Evolutionary conservation across 2,797 vertebrate genomes (phyloP).

Genomic region (Rhadinocentrus ornatus): DNA sequence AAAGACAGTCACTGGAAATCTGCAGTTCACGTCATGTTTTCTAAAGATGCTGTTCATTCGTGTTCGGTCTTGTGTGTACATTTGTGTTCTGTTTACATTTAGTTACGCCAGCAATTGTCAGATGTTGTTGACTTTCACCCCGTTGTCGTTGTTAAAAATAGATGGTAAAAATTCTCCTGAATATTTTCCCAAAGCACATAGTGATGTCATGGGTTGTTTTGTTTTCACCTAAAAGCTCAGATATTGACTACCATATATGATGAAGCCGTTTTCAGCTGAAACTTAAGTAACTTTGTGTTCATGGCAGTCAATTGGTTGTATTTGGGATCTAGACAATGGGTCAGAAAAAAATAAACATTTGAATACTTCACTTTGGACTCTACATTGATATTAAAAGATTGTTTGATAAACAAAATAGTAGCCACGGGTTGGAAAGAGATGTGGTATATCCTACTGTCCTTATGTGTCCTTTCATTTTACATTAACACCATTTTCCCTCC

Average conservation of each 20-base stretch:
- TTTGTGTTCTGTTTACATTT: constrained; percentile 12
- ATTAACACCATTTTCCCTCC: constrained; percentile 7
- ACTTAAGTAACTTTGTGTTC: neutral
- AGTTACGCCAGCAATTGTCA: neutral
- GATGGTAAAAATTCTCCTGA: neutral
- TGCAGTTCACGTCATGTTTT: neutral
- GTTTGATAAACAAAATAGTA: neutral
- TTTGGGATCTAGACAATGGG: neutral
- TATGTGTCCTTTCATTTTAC: neutral
- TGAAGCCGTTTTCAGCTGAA: neutral
- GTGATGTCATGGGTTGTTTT: neutral
- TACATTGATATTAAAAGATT: neutral
- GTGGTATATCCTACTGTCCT: neutral
- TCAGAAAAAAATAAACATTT: neutral
- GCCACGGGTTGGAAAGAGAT: neutral
- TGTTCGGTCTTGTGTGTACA: constrained; percentile 1
- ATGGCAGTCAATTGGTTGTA: neutral
- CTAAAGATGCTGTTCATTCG: neutral
- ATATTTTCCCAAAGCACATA: neutral
- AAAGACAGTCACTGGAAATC: constrained; percentile 6
- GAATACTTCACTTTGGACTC: neutral
- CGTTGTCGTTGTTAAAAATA: neutral
- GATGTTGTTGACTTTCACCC: neutral
- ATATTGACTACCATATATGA: neutral
- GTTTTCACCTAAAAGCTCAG: constrained; percentile 3